Evolutionary conservation across 1,140 invertebrate species (phyloP), one percentile per base, ranked within the genome.

Genomic region (Lanistes nyassanus): DNA sequence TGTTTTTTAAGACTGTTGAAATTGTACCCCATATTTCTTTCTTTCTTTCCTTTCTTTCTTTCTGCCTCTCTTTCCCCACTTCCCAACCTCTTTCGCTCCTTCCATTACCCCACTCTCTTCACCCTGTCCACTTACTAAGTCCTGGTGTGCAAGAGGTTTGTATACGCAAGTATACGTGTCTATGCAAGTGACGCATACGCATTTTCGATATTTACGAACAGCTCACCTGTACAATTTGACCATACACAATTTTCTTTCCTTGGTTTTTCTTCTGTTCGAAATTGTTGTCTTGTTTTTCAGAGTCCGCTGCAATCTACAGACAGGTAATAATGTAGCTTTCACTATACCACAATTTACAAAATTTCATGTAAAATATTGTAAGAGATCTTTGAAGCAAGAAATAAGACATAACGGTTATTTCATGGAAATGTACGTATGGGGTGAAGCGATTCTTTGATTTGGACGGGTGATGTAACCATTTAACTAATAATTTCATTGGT

Each of bases 171-270:
- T n/a, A n/a, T n/a, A n/a, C 6, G 39, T 42, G 39, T 16, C 42
- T 47, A 6, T 13, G 42, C 19, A 47, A 47, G 42, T 47, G 42
- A 47, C 1, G 9, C 19, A 16, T 13, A 47, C 19, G 19, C 19
- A 1, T 47, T 13, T 47, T 0, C 19, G 19, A 23, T 29, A 56
- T 16, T 26, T 23, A 13, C 6, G n/a, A n/a, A 58, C 51, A n/a
- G n/a, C n/a, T n/a, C 74, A 88, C 87, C 82, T 88, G 87, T 68
- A 88, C 85, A 56, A 86, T 78, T 58, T 88, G 86, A 51, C 87
- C 87, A 78, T 88, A 88, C 16, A 87, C 74, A 21, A 88, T 82
- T 77, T 87, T 84, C 76, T 85, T 87, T 9, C 85, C 83, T 55
- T 80, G 79, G 56, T 88, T 84, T 81, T 86, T 77, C 39, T 81